phyloP scores from a whole-genome alignment of 2,113 vertebrate species.

The Craseonycteris thonglongyai region DNA sequence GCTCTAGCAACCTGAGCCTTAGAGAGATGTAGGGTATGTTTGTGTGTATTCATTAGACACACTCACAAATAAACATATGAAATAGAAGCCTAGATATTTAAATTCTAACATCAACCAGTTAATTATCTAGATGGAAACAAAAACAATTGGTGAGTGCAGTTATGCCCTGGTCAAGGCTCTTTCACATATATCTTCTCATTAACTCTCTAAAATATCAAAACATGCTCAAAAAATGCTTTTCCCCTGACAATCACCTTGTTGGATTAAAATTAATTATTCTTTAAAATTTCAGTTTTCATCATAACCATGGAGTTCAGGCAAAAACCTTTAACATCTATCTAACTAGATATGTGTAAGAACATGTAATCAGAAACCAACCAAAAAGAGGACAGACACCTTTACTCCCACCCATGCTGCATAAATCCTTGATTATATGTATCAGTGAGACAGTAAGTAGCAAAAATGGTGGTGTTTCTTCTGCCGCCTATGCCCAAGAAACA shows the following conservation, averaged over 20 bases:
- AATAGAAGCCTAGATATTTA: conserved; percentile 7
- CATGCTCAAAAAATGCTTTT: background rate
- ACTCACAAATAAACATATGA: background rate
- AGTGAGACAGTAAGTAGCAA: background rate
- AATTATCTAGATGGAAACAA: background rate
- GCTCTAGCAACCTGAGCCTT: background rate
- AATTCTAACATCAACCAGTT: background rate
- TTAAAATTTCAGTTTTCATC: background rate
- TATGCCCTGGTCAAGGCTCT: background rate
- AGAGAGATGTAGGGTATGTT: background rate
- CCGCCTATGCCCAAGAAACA: background rate
- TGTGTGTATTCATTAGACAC: background rate
- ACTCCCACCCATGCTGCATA: background rate
- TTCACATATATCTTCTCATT: background rate
- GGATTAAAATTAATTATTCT: background rate
- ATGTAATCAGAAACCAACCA: background rate
- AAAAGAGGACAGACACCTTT: background rate
- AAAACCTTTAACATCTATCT: background rate
- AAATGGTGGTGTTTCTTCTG: background rate
- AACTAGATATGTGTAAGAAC: background rate
- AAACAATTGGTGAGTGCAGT: background rate
- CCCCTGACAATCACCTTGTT: background rate
- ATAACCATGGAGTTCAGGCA: background rate
- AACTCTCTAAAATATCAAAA: background rate
- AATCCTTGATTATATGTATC: background rate